Conservation (phyloP, 2,113 vertebrate species). For the Peromyscus leucopus region DNA sequence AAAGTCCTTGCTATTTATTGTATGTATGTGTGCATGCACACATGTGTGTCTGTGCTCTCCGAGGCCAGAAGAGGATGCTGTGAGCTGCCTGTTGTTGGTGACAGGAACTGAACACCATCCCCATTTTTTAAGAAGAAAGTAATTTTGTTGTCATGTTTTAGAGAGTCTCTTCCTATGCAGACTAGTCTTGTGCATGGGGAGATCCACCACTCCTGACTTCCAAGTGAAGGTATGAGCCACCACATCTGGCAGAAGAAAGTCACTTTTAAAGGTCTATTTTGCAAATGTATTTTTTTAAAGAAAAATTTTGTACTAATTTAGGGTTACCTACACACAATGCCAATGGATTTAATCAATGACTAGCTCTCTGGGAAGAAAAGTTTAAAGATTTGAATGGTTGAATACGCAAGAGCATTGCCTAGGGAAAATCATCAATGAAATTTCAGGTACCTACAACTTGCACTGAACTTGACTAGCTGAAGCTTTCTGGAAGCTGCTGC, state of each 20-base stretch:
- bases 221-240: not conserved
- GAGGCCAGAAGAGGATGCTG: not conserved
- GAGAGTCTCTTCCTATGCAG: not conserved
- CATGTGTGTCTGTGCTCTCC: not conserved
- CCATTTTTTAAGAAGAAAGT: not conserved
- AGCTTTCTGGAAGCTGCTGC: not conserved
- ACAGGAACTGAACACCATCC: not conserved
- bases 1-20: not conserved
- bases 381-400: constrained; percentile 30
- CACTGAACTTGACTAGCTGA: constrained; percentile 13
- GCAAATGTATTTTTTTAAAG: constrained; percentile 12
- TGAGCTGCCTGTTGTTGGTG: not conserved
- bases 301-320: constrained; percentile 4
- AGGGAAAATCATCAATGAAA: constrained; percentile 51
- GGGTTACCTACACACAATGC: not conserved
- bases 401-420: not conserved
- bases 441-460: not conserved
- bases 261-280: constrained; percentile 22
- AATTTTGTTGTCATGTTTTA: not conserved
- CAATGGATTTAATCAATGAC: not conserved
- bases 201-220: not conserved
- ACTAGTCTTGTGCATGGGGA: not conserved
- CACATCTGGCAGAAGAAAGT: not conserved
- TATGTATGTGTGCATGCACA: not conserved
- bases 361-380: not conserved